These are phyloP conservation scores for Peromyscus maniculatus DNA, from an alignment of 2,113 vertebrate species.

Conservation along the genomic window DNA sequence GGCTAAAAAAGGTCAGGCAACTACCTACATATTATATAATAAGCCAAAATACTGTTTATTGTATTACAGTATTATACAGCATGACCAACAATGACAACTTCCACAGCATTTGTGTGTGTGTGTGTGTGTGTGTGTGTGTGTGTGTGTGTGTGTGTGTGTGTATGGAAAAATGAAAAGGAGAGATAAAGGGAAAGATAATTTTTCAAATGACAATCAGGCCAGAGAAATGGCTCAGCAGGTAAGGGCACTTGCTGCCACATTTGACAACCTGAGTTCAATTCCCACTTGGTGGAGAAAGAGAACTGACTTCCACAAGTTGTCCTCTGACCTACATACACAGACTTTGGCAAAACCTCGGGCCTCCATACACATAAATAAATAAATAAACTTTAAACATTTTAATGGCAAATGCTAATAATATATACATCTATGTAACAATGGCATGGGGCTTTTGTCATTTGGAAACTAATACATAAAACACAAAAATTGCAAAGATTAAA, in stretches of 20 bases:
- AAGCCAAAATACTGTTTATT: not conserved
- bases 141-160: not conserved
- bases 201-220: not conserved
- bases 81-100: not conserved
- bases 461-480: not conserved
- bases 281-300: not conserved
- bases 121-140: not conserved
- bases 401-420: not conserved
- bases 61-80: not conserved
- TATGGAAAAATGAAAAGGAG: not conserved
- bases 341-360: not conserved
- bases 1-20: not conserved
- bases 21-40: not conserved
- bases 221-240: not conserved
- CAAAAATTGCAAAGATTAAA: not conserved
- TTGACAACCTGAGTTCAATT: not conserved
- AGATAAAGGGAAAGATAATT: not conserved
- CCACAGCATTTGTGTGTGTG: not conserved
- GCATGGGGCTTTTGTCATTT: not conserved
- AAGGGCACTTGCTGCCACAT: not conserved
- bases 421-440: not conserved
- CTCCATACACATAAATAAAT: not conserved
- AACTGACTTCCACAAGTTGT: not conserved
- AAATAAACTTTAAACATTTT: not conserved
- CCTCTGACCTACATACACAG: not conserved